Evolutionary conservation across 2,113 vertebrate genomes (phyloP), one percentile per base, ranked within the genome.

Genomic region (Tupaia tana): DNA sequence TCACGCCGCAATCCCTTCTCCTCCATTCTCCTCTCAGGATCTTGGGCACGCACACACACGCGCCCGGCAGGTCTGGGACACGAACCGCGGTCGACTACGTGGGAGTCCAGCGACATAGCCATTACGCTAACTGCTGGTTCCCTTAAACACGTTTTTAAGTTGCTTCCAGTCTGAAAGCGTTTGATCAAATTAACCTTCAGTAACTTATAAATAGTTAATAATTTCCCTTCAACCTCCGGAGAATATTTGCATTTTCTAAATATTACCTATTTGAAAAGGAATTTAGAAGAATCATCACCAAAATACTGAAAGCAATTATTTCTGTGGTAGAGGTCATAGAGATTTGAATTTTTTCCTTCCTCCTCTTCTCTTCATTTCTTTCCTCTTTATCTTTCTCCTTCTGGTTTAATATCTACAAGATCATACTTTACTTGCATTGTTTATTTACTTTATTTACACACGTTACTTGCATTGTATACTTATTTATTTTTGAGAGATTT

Each of bases 211-310:
- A 8, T 89, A 52, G 84, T 71, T 92, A 70, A 82, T n/a, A 79
- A 19, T 86, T 96, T 96, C 22, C 56, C 78, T 22, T 89, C 22
- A 12, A 25, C 29, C 29, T 90, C 52, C 22, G 29, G 31, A 24
- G 75, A 86, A n/a, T 81, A 89, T 86, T 86, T 96, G 54, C 86
- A 88, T 79, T 92, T 91, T 93, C 29, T 64, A 90, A 94, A 24
- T 59, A 73, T 74, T 58, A 74, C 34, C 71, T 61, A 43, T 88
- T 77, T 89, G 52, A n/a, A 12, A 70, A 59, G 90, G 86, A 24
- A 14, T 79, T 90, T 89, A 75, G 70, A 90, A 82, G 14, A 70
- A 91, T n/a, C 74, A 56, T 84, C 16, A 82, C 59, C 4, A 13
- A 91, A 93, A 86, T 61, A 74, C 64, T 74, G 54, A 95, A 70